Base-by-base conservation (phyloP, 2,113 vertebrate species). In the Microcebus ravelobensis region DNA sequence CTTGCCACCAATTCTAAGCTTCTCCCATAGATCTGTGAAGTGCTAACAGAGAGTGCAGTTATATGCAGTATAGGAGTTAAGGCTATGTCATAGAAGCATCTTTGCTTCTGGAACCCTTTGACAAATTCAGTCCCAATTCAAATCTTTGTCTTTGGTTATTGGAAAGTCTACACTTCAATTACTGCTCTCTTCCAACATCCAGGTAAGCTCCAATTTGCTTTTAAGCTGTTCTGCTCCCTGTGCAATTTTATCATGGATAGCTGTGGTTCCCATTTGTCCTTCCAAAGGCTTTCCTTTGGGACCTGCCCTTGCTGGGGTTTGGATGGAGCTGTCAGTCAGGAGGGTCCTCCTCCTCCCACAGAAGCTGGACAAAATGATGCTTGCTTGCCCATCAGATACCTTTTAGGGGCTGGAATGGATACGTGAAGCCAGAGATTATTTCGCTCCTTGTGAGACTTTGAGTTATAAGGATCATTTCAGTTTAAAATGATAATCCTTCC, bases 401-500 rank as follows among this genome's bases (percentile, higher is more conserved):
- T 68, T 52, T 5, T 4, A 6, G 34, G 27, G 5, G 8, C 80
- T 36, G 20, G 25, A 67, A 63, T 52, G 2, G 6, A 59, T 71
- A 71, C n/a, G 21, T 31, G 31, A 39, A 92, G 18, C 1, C 59
- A 52, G 25, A 81, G 71, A 21, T 39, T 31, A 29, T n/a, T 94
- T 87, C 42, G 79, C 20, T 92, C 42, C 5, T 45, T 13, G 27
- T 5, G 81, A 87, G 65, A 79, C 55, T 77, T 85, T 48, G 39
- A 73, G 3, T 68, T 85, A 82, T 73, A 79, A 83, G 29, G 48
- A 50, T 0, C 8, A 63, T 34, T 52, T 55, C 80, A 14, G 12
- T 76, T 91, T 87, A 92, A 90, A 97, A 94, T 29, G 11, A 31
- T 15, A 67, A 84, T 68, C 55, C 8, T 57, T 76, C 29, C 81